Conservation (phyloP, 1,140 invertebrate species). For the Campoletis sonorensis region DNA sequence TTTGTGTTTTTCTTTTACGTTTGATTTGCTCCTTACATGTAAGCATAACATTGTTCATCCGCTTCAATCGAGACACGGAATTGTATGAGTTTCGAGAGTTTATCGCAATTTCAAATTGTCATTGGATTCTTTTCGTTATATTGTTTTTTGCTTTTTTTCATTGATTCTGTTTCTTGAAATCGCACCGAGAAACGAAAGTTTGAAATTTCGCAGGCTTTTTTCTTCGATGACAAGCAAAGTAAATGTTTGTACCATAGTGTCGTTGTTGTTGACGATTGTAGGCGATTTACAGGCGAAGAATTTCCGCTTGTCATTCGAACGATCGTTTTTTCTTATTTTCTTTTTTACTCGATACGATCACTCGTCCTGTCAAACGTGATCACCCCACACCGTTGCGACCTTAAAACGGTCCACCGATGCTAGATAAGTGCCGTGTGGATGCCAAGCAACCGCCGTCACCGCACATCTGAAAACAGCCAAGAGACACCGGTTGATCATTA, state of each 20-base stretch:
- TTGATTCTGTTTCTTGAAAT: neutral
- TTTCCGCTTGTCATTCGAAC: slow-evolving; percentile 48
- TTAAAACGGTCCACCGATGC: slow-evolving; percentile 93
- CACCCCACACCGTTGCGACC: slow-evolving; percentile 91
- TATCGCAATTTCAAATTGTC: neutral
- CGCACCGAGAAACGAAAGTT: slow-evolving; percentile 19
- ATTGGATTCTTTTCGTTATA: neutral
- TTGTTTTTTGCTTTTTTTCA: slow-evolving; percentile 1
- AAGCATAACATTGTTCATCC: neutral
- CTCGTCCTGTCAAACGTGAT: slow-evolving; percentile 73
- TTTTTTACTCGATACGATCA: slow-evolving; percentile 52
- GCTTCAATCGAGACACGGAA: slow-evolving; percentile 29
- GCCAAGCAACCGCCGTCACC: slow-evolving; percentile 94
- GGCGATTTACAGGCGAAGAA: slow-evolving; percentile 12
- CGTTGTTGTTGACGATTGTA: neutral
- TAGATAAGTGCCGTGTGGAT: slow-evolving; percentile 88
- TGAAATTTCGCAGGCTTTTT: neutral
- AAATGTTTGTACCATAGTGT: neutral
- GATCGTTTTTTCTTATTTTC: slow-evolving; percentile 49
- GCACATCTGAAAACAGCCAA: slow-evolving; percentile 80
- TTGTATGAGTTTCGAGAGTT: slow-evolving; percentile 18
- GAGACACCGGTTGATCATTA: slow-evolving; percentile 3
- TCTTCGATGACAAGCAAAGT: neutral
- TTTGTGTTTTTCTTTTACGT: neutral
- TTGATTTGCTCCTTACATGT: slow-evolving; percentile 18